Evolutionary conservation across 1,140 invertebrate genomes (phyloP), one percentile per base, ranked within the genome.

Genomic region (Philotrypesis tridentata): DNA sequence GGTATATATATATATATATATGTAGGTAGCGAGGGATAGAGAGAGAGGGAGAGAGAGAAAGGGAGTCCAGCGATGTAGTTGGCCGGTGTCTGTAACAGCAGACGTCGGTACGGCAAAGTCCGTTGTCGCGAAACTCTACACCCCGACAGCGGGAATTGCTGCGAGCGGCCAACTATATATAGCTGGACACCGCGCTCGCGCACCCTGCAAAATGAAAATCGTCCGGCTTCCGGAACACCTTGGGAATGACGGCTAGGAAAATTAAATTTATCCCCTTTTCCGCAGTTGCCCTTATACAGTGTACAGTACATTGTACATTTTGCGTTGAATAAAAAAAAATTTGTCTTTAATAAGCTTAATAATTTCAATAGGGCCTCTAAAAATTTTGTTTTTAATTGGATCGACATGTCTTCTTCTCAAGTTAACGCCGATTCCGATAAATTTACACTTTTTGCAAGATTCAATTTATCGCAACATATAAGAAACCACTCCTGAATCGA

Each of bases 171-270:
- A n/a, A 33, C 21, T 70, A 33, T 40, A 70, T 37, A 23, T 70
- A 70, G 29, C 33, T 70, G 21, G 31, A 37, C 21, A 33, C 21
- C 25, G 63, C 65, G 17, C 0, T 2, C 7, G 63, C 72, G 27
- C 48, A 14, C 40, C 33, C 48, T 37, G 73, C 25, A 78, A 61
- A 63, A 80, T 73, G 68, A 80, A 80, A 80, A 63, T 72, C 23
- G n/a, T 37, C 48, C 37, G 33, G 25, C 43, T 68, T 70, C 37
- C 55, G 29, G 72, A 61, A 29, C 48, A 37, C 71, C 79, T 80
- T 80, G 79, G 70, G 25, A 74, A 74, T 74, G 79, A 80, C 70
- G 79, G 71, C 55, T 23, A 48, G 48, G 29, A 74, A 80, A 80
- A 80, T 80, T 80, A 67, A 80, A 74, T 80, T 80, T 25, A 67